phyloP scores from a whole-genome alignment of 92 coral and sea anemone species.

The Heteractis magnifica region DNA sequence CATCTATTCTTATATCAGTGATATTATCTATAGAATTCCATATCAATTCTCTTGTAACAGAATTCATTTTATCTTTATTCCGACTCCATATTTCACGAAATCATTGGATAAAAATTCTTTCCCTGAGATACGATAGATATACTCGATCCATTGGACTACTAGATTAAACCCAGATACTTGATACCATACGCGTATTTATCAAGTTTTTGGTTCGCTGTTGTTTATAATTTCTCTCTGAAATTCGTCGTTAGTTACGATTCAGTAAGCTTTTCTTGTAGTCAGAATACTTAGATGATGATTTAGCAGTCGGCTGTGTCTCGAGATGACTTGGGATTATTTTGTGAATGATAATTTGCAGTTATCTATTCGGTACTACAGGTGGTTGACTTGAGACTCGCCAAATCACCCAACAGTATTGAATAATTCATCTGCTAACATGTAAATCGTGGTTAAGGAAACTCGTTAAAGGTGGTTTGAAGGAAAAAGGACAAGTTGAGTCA shows the following conservation, averaged over 20 bases:
- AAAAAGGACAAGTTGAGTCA: constrained; percentile 9
- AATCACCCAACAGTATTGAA: constrained; percentile 22
- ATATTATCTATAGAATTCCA: constrained; percentile 15
- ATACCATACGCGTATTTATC: not conserved
- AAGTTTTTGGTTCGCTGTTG: not conserved
- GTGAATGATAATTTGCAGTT: not conserved
- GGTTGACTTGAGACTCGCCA: constrained; percentile 20
- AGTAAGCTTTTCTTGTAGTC: not conserved
- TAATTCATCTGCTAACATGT: constrained; percentile 14
- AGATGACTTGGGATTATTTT: not conserved
- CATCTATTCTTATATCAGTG: constrained; percentile 1
- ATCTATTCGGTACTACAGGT: constrained; percentile 15
- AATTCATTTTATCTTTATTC: not conserved
- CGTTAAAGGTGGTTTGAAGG: not conserved
- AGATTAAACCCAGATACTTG: constrained; percentile 4
- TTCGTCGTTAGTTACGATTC: not conserved
- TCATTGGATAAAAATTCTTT: constrained; percentile 12
- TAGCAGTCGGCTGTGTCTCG: not conserved
- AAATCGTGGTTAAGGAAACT: not conserved
- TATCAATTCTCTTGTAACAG: constrained; percentile 1
- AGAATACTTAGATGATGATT: not conserved
- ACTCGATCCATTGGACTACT: not conserved
- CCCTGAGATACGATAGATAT: constrained; percentile 13
- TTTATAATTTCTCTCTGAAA: not conserved
- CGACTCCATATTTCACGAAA: not conserved